A percentile compares a stretch with the other conserved stretches of the same genome.
Conservation (phyloP, 2,797 vertebrate species). For the Saxicola maurus region DNA sequence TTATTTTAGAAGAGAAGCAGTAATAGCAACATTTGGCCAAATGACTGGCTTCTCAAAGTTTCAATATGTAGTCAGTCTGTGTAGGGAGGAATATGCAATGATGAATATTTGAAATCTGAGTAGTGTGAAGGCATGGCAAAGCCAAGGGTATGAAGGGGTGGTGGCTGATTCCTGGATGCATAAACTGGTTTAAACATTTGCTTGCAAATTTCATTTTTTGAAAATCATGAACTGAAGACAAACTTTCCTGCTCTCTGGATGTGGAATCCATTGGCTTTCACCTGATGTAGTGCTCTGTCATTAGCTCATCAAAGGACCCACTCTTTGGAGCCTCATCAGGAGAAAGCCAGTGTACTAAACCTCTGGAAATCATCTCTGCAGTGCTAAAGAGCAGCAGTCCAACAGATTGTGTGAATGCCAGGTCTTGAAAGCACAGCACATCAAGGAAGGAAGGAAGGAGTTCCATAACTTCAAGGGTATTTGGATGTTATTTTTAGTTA, state of each 20-base stretch:
- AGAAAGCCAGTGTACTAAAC: background rate
- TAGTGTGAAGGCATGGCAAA: background rate
- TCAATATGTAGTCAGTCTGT: background rate
- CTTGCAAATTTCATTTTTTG: background rate
- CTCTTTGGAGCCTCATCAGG: background rate
- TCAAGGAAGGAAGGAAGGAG: background rate
- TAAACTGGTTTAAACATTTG: background rate
- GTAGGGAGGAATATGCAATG: background rate
- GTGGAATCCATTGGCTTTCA: background rate
- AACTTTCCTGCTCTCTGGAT: background rate
- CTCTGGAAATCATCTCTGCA: background rate
- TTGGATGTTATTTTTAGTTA: constrained; percentile 44
- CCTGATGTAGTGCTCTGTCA: background rate
- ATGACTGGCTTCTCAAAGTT: background rate
- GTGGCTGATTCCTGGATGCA: background rate
- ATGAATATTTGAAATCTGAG: background rate
- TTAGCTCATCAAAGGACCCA: background rate
- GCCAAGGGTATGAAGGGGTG: background rate
- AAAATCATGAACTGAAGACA: background rate
- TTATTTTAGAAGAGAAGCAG: background rate
- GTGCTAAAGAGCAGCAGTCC: background rate
- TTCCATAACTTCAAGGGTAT: background rate
- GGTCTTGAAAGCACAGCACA: constrained; percentile 1
- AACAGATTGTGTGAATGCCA: background rate
- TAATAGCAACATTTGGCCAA: background rate